phyloP scores from a whole-genome alignment of 1,140 invertebrate species.

The Coboldia fuscipes region DNA sequence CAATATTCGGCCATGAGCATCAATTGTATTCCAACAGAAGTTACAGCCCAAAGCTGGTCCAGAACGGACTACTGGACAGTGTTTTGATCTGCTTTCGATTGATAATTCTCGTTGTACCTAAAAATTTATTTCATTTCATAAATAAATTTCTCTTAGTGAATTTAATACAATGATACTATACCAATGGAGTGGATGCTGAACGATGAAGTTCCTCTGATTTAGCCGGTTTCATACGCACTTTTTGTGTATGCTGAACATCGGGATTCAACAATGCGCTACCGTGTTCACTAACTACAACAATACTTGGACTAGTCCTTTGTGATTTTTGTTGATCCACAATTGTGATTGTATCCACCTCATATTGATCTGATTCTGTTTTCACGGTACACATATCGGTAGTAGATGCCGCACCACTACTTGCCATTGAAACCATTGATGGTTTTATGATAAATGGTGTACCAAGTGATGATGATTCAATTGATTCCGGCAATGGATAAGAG shows the following conservation, averaged over 20 bases:
- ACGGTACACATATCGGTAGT: not conserved
- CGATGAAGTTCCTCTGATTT: conserved; percentile 28
- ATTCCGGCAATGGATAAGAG: conserved; percentile 6
- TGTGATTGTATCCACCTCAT: conserved; percentile 2
- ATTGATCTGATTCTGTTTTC: not conserved
- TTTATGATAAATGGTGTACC: conserved; percentile 3
- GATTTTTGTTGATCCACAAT: conserved; percentile 1
- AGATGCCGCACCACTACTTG: not conserved
- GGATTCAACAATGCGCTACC: not conserved
- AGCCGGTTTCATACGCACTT: too few relatives aligned
- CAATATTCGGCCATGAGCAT: conserved; percentile 52
- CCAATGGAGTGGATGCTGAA: conserved; percentile 31
- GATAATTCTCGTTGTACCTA: conserved; percentile 14
- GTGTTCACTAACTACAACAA: not conserved
- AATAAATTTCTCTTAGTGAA: not conserved
- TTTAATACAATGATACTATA: conserved; percentile 10
- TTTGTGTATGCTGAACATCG: conserved; percentile 16
- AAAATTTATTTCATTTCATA: not conserved
- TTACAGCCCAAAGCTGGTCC: conserved; percentile 66
- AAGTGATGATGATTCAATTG: not conserved
- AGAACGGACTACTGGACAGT: conserved; percentile 54
- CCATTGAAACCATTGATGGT: not conserved
- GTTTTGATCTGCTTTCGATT: conserved; percentile 26
- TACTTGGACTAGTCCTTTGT: not conserved
- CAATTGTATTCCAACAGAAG: conserved; percentile 74